Evolutionary conservation across 2,797 vertebrate species (phyloP).

Genomic region (Micromesistius poutassou): DNA sequence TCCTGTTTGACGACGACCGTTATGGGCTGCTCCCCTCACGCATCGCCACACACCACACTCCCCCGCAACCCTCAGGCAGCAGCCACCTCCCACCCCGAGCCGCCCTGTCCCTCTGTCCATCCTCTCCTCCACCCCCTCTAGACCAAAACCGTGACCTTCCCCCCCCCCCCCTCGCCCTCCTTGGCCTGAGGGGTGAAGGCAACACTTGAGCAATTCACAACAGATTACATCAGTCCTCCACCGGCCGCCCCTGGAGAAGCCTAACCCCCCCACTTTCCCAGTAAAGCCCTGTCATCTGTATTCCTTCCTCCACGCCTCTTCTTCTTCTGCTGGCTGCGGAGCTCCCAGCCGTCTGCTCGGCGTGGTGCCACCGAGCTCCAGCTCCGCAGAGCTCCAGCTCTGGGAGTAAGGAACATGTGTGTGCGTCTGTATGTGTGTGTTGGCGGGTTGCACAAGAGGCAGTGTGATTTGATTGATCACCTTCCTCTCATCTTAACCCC

Average conservation of each 20-base stretch:
- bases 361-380: not conserved
- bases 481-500: not conserved
- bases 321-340: not conserved
- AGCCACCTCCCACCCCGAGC: not conserved
- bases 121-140: not conserved
- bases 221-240: conserved; percentile 56
- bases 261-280: not conserved
- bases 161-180: conserved; percentile 25
- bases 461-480: conserved; percentile 3
- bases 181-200: conserved; percentile 34
- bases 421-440: not conserved
- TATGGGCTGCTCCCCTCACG: not conserved
- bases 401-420: not conserved
- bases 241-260: conserved; percentile 52
- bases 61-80: not conserved
- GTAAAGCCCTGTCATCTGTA: conserved; percentile 24
- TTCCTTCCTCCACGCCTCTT: not conserved
- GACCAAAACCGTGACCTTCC: conserved; percentile 14
- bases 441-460: not conserved
- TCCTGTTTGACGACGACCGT: conserved; percentile 17
- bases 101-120: not conserved
- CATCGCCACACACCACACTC: not conserved
- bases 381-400: not conserved
- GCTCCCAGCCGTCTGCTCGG: not conserved
- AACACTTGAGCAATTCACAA: conserved; percentile 58